Conservation (phyloP, 1,140 invertebrate genomes). For the Drosophila trapezifrons region DNA sequence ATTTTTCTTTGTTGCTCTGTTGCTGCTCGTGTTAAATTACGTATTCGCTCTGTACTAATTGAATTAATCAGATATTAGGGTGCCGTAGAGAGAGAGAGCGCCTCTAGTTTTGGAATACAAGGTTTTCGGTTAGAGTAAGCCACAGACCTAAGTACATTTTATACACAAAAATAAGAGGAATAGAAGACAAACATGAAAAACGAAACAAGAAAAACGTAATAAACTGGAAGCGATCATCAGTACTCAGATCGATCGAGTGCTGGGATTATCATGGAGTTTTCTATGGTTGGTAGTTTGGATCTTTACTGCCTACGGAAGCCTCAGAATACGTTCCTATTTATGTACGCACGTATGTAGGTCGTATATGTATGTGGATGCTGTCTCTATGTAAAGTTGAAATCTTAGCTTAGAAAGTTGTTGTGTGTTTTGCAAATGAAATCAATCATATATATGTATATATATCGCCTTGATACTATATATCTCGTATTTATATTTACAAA, state of each 20-base stretch:
- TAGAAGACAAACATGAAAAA: background rate
- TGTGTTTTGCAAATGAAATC: constrained; percentile 51
- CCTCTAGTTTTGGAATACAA: constrained; percentile 34
- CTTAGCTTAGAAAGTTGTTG: constrained; percentile 57
- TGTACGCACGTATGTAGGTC: constrained; percentile 13
- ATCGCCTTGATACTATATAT: constrained; percentile 24
- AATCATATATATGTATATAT: constrained; percentile 6
- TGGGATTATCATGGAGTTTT: constrained; percentile 16
- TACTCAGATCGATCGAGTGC: constrained; percentile 10
- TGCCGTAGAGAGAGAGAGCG: constrained; percentile 28
- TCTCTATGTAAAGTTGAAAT: constrained; percentile 65
- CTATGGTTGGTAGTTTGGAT: constrained; percentile 14
- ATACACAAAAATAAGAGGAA: constrained; percentile 33
- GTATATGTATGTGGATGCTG: constrained; percentile 33
- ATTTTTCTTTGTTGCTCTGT: constrained; percentile 55
- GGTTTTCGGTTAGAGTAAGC: constrained; percentile 39
- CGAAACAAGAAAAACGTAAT: background rate
- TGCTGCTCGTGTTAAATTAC: constrained; percentile 58
- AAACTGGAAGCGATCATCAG: background rate
- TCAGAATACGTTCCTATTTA: constrained; percentile 43
- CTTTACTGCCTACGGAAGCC: constrained; percentile 62
- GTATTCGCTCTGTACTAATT: constrained; percentile 53
- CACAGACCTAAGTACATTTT: constrained; percentile 31
- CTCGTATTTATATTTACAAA: constrained; percentile 54
- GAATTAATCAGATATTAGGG: constrained; percentile 54